Evolutionary conservation across 2,797 vertebrate species (phyloP).

Genomic region (Linurgus olivaceus): DNA sequence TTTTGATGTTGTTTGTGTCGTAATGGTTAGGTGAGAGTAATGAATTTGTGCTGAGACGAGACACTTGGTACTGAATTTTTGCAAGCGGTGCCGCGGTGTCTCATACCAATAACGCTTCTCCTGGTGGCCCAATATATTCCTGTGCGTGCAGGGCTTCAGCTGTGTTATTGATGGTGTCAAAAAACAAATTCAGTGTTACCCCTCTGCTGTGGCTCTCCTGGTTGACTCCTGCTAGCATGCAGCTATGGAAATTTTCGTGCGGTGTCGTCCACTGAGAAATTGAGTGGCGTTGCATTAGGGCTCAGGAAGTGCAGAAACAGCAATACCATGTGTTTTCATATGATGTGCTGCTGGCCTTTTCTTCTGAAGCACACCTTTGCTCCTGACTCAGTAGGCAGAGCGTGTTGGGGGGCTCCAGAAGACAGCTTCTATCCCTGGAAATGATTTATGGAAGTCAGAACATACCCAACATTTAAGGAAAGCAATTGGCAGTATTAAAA

Average conservation of each 20-base stretch:
- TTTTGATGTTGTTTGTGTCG: background rate
- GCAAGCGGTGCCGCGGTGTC: background rate
- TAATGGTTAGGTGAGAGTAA: slow-evolving; percentile 35
- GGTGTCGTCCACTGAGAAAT: background rate
- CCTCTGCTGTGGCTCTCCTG: background rate
- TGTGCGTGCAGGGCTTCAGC: fast-evolving
- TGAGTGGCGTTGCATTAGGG: background rate
- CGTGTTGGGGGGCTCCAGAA: background rate
- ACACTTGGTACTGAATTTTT: slow-evolving; percentile 31
- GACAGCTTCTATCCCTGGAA: background rate
- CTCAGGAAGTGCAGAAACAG: background rate
- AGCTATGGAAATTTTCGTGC: background rate
- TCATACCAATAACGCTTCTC: background rate
- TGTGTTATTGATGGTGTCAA: background rate
- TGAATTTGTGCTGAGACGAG: background rate
- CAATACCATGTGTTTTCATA: fast-evolving
- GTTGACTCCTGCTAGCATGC: background rate
- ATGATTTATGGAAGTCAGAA: background rate
- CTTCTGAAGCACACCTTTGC: background rate
- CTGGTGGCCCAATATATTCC: background rate
- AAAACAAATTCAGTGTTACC: background rate
- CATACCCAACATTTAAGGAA: background rate
- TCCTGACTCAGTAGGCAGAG: background rate
- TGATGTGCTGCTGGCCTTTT: background rate
- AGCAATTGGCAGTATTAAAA: slow-evolving; percentile 19